Percentiles rank a stretch among this genome's conserved stretches.
Conservation (phyloP, 2,888 invertebrate species). For the Agrochola litura region DNA sequence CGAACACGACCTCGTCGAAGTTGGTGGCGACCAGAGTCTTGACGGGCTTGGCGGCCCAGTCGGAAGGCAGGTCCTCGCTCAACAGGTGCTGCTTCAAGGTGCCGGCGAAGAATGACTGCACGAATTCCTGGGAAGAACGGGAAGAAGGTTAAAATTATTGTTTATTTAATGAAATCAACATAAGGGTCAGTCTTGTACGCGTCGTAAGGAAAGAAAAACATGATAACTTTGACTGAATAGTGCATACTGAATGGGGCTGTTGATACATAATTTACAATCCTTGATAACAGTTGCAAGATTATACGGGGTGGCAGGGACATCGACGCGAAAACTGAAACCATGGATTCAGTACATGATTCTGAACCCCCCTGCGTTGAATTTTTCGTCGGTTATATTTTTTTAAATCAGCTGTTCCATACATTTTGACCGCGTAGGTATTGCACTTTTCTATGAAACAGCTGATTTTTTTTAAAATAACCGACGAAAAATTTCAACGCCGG, state of each 20-base stretch:
- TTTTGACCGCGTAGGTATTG: too few species aligned
- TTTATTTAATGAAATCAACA: not conserved
- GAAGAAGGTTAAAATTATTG: not conserved
- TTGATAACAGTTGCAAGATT: not conserved
- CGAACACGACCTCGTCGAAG: slow-evolving; percentile 97
- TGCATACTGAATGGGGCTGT: not conserved
- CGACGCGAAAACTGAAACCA: too few species aligned
- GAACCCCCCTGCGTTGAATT: too few species aligned
- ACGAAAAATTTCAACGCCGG: too few species aligned
- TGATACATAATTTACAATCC: not conserved
- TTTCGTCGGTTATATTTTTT: too few species aligned
- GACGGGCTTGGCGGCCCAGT: slow-evolving; percentile 99
- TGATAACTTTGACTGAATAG: not conserved
- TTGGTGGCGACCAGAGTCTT: slow-evolving; percentile 98
- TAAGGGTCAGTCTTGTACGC: not conserved
- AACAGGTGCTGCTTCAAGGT: slow-evolving; percentile 98
- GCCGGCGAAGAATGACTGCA: slow-evolving; percentile 97
- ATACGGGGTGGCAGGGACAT: too few species aligned
- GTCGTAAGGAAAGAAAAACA: not conserved
- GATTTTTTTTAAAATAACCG: too few species aligned
- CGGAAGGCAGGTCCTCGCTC: slow-evolving; percentile 97
- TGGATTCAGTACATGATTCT: too few species aligned
- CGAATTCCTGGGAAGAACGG: slow-evolving; percentile 91
- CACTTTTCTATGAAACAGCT: too few species aligned
- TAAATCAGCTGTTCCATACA: too few species aligned